Evolutionary conservation across 2,113 vertebrate species (phyloP).

Genomic region (Sciurus niger): DNA sequence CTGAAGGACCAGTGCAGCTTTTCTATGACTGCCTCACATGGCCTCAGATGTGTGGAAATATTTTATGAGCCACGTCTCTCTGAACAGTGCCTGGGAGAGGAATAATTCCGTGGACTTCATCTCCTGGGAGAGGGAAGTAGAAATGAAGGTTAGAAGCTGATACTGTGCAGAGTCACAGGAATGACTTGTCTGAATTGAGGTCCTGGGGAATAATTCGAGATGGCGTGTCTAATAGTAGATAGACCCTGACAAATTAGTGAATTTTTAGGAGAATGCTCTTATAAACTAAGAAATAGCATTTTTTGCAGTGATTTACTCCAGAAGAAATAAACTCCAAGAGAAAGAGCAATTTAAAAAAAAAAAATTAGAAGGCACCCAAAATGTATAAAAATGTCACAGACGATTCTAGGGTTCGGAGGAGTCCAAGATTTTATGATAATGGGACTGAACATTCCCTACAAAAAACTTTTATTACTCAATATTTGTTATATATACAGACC

Average conservation of each 20-base stretch:
- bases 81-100: accelerated
- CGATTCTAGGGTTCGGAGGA: not conserved
- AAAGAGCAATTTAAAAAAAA: not conserved
- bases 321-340: not conserved
- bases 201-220: not conserved
- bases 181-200: no score
- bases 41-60: not conserved
- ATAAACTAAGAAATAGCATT: not conserved
- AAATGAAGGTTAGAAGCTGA: not conserved
- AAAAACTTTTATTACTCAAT: not conserved
- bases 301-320: not conserved
- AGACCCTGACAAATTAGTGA: not conserved
- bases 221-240: no score
- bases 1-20: no score
- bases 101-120: not conserved
- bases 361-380: not conserved
- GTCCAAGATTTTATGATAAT: not conserved
- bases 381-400: not conserved
- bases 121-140: not conserved
- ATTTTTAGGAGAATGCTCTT: not conserved
- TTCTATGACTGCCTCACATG: no score
- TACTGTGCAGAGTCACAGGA: not conserved
- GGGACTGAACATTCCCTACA: not conserved
- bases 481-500: no score
- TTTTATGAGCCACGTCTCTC: no score